Base-by-base conservation (phyloP, 2,888 invertebrate genomes). In the Tetragnatha montana region DNA sequence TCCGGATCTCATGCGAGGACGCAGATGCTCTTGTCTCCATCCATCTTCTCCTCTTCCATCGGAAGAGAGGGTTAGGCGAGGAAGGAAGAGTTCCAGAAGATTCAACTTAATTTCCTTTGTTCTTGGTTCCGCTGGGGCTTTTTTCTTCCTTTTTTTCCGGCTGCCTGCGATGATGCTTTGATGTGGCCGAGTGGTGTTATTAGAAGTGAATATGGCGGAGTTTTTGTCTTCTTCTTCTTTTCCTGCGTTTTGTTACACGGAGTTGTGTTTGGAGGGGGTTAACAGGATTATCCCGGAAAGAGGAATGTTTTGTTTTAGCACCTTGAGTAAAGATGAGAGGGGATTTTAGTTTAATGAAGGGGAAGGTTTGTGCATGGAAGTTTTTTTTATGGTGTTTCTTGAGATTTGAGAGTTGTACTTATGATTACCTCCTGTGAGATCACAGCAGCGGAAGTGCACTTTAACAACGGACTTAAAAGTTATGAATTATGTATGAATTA, bases 91-190 rank as follows among this genome's bases (percentile, higher is more conserved):
- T 17, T 60, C 17, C 60, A 21, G 80, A 80, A 80, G 21, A 35
- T 68, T 80, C 35, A 69, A 21, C 21, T 22, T 80, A 68, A 80
- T 80, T 80, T 80, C 80, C 69, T 69, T 80, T 80, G 80, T 80
- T 80, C 35, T 68, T n/a, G 22, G 47, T 69, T 69, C 80, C 80
- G 60, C 22, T 76, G 7, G 71, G 21, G 19, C 50, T 76, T 49
- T 50, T 76, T 76, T 50, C 3, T 76, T 76, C 17, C 60, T 75
- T 75, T 75, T 8, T 75, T 47, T 10, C 75, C 12, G 8, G 22
- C 47, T 47, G n/a, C 75, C 12, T 22, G 22, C 47, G 17, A 22
- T 12, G 75, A 17, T 60, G 12, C 60, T 60, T 8, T 60, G 60
- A 60, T 60, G 60, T 60, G 17, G 60, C 60, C 60, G 60, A 17